Evolutionary conservation across 2,113 vertebrate species (phyloP).

Genomic region (Hiodon alosoides): DNA sequence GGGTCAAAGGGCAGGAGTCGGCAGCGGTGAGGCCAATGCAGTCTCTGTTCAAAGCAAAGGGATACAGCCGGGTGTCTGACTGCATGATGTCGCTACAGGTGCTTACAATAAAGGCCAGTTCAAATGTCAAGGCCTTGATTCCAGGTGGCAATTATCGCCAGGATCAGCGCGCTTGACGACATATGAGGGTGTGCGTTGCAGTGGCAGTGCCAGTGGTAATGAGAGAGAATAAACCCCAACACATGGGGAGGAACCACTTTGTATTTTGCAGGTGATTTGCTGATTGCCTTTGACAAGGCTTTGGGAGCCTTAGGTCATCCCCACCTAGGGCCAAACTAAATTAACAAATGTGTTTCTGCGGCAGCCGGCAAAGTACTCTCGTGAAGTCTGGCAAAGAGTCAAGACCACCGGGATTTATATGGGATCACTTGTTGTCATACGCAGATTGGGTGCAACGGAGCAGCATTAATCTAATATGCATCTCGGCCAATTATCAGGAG

Average conservation of each 20-base stretch:
- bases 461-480: constrained; percentile 43
- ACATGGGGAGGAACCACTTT: background rate
- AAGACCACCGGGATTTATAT: constrained; percentile 25
- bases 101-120: constrained; percentile 20
- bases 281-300: constrained; percentile 22
- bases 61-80: background rate
- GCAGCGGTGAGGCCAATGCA: constrained; percentile 25
- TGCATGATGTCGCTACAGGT: background rate
- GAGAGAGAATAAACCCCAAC: background rate
- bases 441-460: constrained; percentile 41
- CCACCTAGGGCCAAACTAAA: constrained; percentile 38
- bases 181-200: background rate
- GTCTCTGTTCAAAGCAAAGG: constrained; percentile 10
- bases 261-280: constrained; percentile 8
- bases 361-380: constrained; percentile 42
- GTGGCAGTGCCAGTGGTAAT: background rate
- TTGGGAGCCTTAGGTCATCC: constrained; percentile 27
- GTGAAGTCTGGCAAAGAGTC: constrained; percentile 22
- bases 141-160: constrained; percentile 24
- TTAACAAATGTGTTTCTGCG: constrained; percentile 50
- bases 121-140: constrained; percentile 36
- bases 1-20: constrained; percentile 16
- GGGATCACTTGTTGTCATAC: constrained; percentile 41
- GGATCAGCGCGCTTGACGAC: constrained; percentile 32
- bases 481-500: constrained; percentile 44